Evolutionary conservation across 1,140 invertebrate genomes (phyloP), one percentile per base, ranked within the genome.

Genomic region (Kradibia gibbosae): DNA sequence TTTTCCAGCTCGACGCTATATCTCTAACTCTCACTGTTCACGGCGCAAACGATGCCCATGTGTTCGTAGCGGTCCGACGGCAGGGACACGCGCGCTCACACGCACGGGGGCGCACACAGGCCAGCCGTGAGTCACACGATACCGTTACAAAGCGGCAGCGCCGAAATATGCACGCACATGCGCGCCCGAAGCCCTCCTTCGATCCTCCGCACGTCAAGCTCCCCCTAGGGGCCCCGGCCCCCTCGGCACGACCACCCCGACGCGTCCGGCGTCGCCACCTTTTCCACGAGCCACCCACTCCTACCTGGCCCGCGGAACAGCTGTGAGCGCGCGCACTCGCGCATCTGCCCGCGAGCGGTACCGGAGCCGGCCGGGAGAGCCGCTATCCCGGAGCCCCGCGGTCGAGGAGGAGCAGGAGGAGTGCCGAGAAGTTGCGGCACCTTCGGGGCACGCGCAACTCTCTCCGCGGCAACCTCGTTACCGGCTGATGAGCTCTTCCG

Each of bases 41-140:
- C 22, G 31, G 25, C 53, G 31, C 22, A 22, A 39, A n/a, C 53
- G 36, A 62, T 55, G 73, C 73, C 73, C 73, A 60, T 76, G 55
- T 60, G 36, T 39, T 55, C n/a, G 72, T 74, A 50, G 50, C 50
- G 50, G 50, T 17, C 45, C 45, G 50, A 11, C 50, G 50, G 15
- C 13, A n/a, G n/a, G 22, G 50, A 3, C 50, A 48, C 45, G 17
- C 45, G 45, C 45, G 50, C 10, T 20, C 5, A 53, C 50, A 53
- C 7, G 36, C 17, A 39, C 62, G 5, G 48, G 71, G 48, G 15
- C 62, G 28, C 15, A 10, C 72, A 11, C 10, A 22, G 22, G 50
- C 20, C 20, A 3, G 50, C 3, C 34, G 53, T 55, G 72, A 74
- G 22, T 55, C 50, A 70, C n/a, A 55, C 72, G 72, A 22, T 74